These are phyloP conservation scores for Manis pentadactyla DNA, from an alignment of 2,797 vertebrate species.

Conservation along the genomic window DNA sequence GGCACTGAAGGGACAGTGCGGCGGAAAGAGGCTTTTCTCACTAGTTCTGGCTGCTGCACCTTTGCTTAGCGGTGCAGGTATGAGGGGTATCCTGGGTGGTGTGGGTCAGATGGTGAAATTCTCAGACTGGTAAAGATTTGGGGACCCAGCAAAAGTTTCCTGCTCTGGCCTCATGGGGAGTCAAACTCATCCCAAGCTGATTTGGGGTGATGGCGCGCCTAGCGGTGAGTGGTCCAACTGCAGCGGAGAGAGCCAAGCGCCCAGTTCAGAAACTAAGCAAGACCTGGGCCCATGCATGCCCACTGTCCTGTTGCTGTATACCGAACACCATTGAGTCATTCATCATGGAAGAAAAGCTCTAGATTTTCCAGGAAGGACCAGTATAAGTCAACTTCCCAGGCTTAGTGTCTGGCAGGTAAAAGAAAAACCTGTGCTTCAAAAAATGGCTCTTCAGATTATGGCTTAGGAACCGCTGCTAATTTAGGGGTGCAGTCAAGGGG, in stretches of 20 bases:
- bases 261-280: neutral
- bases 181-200: neutral
- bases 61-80: too few relatives aligned
- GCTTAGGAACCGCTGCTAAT: neutral
- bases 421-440: neutral
- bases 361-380: neutral
- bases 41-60: neutral
- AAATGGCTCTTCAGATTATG: neutral
- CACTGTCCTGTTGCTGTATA: neutral
- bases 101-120: neutral
- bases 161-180: neutral
- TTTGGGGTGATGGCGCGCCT: neutral
- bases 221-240: neutral
- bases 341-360: neutral
- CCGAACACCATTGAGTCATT: neutral
- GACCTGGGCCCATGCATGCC: neutral
- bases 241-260: neutral
- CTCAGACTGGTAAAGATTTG: neutral
- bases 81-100: neutral
- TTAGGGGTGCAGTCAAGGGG: neutral
- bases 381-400: neutral
- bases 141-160: neutral
- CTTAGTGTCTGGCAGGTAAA: neutral
- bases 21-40: neutral
- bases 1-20: neutral